Base-by-base conservation (phyloP, 2,888 invertebrate genomes). In the Baronia brevicornis region DNA sequence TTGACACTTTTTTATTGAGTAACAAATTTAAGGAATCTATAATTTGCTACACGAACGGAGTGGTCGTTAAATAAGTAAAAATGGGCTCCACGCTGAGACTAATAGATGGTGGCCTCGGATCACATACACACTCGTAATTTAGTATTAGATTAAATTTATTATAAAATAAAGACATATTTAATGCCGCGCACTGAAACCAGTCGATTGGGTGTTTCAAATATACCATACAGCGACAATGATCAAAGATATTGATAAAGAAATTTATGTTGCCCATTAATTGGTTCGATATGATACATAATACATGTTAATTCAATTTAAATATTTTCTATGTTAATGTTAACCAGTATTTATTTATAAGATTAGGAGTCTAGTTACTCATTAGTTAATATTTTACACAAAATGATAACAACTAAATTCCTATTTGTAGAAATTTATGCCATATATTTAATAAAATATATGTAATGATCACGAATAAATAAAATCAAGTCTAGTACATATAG, bases 1-100 rank as follows among this genome's bases (percentile, higher is more conserved):
- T n/a, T n/a, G n/a, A n/a, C n/a, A n/a, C n/a, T n/a, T n/a, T 50
- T 45, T 55, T 59, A 56, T 63, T 54, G 44, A 51, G 54, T 59
- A 63, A 59, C 64, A 61, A 66, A 70, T 68, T 67, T 51, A 56
- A 61, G 59, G 63, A 70, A 63, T 57, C 64, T 66, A 56, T 68
- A 67, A 69, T 73, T 70, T 70, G 69, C 66, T 52, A 54, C 48
- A 51, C 43, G 49, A 53, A 56, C 58, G 62, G 53, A 63, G 58
- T 54, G 54, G 48, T 44, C 54, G 46, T 60, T 68, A 67, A 66
- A 67, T 66, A 69, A 60, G 60, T 62, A 69, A 69, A 64, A 68
- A 67, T 64, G 57, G 65, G 48, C 51, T 51, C 57, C 82, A 67
- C 45, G 79, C 80, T 79, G 80, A 75, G 80, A 78, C 69, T 71